phyloP scores from a whole-genome alignment of 2,888 invertebrate species.

The Parthenolecanium corni region DNA sequence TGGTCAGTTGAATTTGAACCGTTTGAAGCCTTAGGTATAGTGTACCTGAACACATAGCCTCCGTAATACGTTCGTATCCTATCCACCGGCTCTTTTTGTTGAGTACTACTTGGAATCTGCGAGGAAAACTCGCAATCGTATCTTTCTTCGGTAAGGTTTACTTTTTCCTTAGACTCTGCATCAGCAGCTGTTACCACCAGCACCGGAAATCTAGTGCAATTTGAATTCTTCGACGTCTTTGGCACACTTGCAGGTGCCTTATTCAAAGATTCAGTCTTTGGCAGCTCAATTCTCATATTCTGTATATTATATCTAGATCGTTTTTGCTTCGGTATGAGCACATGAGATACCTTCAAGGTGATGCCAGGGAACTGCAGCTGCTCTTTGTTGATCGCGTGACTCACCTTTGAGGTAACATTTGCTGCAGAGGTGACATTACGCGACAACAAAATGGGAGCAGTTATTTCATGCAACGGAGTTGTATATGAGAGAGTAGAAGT shows the following conservation, averaged over 20 bases:
- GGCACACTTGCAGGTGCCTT: background rate
- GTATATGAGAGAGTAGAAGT: background rate
- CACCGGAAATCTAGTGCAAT: slow-evolving; percentile 11
- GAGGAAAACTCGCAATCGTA: slow-evolving; percentile 21
- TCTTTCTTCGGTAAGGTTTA: slow-evolving; percentile 19
- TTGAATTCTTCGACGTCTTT: slow-evolving; percentile 9
- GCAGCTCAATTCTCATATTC: slow-evolving; percentile 11
- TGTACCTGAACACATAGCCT: slow-evolving; percentile 17
- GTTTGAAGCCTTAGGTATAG: slow-evolving; percentile 4
- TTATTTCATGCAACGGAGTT: background rate
- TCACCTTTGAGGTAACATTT: background rate
- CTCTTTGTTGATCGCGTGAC: slow-evolving; percentile 15
- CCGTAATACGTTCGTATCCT: slow-evolving; percentile 10
- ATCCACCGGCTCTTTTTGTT: slow-evolving; percentile 2
- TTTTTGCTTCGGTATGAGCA: slow-evolving; percentile 23
- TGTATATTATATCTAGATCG: slow-evolving; percentile 10
- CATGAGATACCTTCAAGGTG: slow-evolving; percentile 24
- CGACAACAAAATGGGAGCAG: background rate
- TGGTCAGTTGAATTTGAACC: background rate
- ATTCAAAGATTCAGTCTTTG: background rate
- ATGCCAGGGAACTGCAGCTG: slow-evolving; percentile 20
- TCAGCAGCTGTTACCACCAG: slow-evolving; percentile 18
- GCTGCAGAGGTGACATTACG: background rate
- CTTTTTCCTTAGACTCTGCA: slow-evolving; percentile 16
- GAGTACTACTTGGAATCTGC: background rate